Conservation (phyloP, 2,888 invertebrate species). For the Ophonus ardosiacus region DNA sequence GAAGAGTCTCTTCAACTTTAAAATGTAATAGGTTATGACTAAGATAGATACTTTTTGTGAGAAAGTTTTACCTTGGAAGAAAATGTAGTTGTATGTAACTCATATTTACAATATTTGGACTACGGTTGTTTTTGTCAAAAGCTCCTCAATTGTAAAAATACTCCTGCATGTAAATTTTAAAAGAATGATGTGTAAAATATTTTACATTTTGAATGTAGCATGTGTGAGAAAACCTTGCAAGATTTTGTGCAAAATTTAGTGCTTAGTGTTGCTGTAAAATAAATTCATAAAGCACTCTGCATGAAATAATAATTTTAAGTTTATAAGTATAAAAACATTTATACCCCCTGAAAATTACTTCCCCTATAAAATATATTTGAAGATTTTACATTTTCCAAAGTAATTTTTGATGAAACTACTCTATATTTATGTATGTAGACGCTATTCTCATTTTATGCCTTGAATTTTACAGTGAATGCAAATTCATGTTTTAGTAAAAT, state of each 20-base stretch:
- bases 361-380: constrained; percentile 46
- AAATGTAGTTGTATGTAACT: too few species aligned
- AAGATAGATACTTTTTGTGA: too few species aligned
- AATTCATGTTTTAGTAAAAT: constrained; percentile 64
- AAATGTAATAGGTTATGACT: too few species aligned
- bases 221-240: neutral
- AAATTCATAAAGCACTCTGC: constrained; percentile 21
- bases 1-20: too few species aligned
- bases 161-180: too few species aligned
- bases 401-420: constrained; percentile 63
- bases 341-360: constrained; percentile 39
- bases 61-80: too few species aligned
- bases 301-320: constrained; percentile 32
- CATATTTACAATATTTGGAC: too few species aligned
- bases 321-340: constrained; percentile 44
- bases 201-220: neutral
- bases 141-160: too few species aligned
- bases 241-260: constrained; percentile 22
- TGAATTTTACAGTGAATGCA: constrained; percentile 63
- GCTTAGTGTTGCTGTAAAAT: constrained; percentile 20
- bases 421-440: constrained; percentile 63
- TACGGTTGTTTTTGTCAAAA: too few species aligned
- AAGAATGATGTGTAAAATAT: too few species aligned
- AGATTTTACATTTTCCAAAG: constrained; percentile 59
- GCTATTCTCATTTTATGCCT: constrained; percentile 59